Percentiles rank a stretch among this genome's conserved stretches.
phyloP scores from a whole-genome alignment of 2,797 vertebrate genomes.

The Lateolabrax maculatus region DNA sequence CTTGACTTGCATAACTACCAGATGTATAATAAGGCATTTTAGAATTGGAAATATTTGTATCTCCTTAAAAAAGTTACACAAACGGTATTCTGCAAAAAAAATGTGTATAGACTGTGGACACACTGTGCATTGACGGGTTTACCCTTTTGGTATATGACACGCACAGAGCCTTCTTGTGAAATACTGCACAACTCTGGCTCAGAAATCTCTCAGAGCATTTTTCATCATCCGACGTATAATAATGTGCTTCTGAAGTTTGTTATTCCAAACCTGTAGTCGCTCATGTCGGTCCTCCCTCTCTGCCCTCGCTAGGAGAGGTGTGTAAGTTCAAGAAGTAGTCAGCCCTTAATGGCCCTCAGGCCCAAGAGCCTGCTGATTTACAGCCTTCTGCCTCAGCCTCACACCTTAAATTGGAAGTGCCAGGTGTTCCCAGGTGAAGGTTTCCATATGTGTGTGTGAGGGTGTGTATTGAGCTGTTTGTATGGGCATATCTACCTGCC shows the following conservation, averaged over 20 bases:
- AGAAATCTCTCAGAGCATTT: slow-evolving; percentile 22
- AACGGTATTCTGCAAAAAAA: background rate
- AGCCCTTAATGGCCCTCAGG: slow-evolving; percentile 48
- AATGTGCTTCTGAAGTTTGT: slow-evolving; percentile 24
- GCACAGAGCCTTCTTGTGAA: slow-evolving; percentile 5
- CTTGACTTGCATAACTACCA: background rate
- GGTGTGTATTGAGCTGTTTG: background rate
- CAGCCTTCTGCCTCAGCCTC: slow-evolving; percentile 47
- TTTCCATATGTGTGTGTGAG: slow-evolving; percentile 31
- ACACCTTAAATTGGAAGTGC: slow-evolving; percentile 43
- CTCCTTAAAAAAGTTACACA: background rate
- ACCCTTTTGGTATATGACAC: background rate
- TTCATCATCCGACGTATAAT: slow-evolving; percentile 21
- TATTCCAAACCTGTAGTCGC: slow-evolving; percentile 33
- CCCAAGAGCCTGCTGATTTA: slow-evolving; percentile 57
- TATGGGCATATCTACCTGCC: slow-evolving; percentile 9
- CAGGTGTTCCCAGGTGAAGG: slow-evolving; percentile 57
- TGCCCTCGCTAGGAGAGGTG: slow-evolving; percentile 32
- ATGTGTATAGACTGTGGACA: background rate
- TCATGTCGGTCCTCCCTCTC: slow-evolving; percentile 23
- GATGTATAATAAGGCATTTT: background rate
- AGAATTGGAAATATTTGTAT: background rate
- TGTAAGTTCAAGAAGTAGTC: slow-evolving; percentile 46
- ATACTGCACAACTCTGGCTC: slow-evolving; percentile 1
- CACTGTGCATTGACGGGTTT: background rate